These are phyloP conservation scores for Orchestia grillus DNA, from an alignment of 1,140 invertebrate species.

Conservation along the genomic window DNA sequence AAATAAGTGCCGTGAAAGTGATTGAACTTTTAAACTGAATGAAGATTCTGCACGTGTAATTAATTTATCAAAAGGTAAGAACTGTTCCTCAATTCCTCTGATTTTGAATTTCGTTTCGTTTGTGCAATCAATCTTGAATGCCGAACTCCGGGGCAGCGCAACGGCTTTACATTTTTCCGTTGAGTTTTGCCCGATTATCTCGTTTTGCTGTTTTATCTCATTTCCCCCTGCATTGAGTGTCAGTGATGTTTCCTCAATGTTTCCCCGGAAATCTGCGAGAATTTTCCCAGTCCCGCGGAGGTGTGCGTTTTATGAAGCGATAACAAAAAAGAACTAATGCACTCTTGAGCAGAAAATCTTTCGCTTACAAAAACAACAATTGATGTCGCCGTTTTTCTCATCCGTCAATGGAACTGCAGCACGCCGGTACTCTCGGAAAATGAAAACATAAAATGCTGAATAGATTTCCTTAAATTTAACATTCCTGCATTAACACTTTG, in stretches of 20 bases:
- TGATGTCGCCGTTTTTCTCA: background rate
- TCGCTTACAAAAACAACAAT: background rate
- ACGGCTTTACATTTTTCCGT: background rate
- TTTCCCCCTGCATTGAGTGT: background rate
- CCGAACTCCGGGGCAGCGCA: background rate
- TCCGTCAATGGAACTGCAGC: background rate
- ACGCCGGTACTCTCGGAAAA: background rate
- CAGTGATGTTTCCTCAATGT: background rate
- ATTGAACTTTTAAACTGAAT: too few species aligned
- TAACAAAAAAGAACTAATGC: background rate
- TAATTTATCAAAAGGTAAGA: too few species aligned
- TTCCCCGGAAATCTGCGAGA: background rate
- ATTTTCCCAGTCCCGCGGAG: background rate
- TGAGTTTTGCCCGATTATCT: background rate
- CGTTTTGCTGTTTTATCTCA: background rate
- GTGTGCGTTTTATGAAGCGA: background rate
- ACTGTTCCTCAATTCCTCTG: too few species aligned
- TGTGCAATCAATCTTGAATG: background rate
- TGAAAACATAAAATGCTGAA: background rate
- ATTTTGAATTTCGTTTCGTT: background rate
- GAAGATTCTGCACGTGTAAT: too few species aligned
- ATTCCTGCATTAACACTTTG: too few species aligned
- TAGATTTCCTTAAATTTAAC: background rate
- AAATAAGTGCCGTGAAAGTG: too few species aligned
- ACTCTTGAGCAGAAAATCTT: background rate